Base-by-base conservation (phyloP, 2,113 vertebrate genomes). In the Solenodon paradoxus region DNA sequence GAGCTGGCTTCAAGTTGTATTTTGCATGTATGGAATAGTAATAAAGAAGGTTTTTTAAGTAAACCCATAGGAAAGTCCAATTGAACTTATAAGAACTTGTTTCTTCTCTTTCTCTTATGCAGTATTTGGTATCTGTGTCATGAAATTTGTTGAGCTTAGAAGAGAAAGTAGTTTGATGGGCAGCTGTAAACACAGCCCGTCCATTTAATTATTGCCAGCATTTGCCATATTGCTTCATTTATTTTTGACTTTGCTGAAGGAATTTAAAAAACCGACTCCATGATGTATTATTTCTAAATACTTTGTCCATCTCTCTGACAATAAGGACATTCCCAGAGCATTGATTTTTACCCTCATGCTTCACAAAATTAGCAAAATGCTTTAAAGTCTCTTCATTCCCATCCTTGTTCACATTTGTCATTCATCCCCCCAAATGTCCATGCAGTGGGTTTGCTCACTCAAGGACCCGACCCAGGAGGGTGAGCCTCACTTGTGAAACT, bases 101-200 rank as follows among this genome's bases (percentile, higher is more conserved):
- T n/a, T n/a, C n/a, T 38, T 47, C 10, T 30, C 15, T 71, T 22
- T 38, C n/a, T 49, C 42, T 38, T 22, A 11, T 0, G 12, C 19
- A 49, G 12, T 24, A 9, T 69, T 59, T 88, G n/a, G n/a, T n/a
- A n/a, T n/a, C n/a, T n/a, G n/a, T 38, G 42, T 32, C 0, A 0
- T 20, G 68, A 83, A 75, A n/a, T 53, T 30, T 30, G 53, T 45
- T 11, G 22, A 42, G 22, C 80, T 64, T 35, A 66, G 79, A 8
- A 59, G 22, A 63, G 79, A n/a, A 82, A 35, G 35, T 13, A 28
- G 45, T 28, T 19, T 10, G 2, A 20, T 9, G 6, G 5, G 7
- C 22, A 90, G 75, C n/a, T 51, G 26, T 19, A 24, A 15, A 7
- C 42, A 49, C 32, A 49, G n/a, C 28, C 17, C n/a, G 13, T 64